A percentile compares a stretch with the other conserved stretches of the same genome.
Conservation (phyloP, 2,113 vertebrate genomes). For the Sylvilagus bachmani region DNA sequence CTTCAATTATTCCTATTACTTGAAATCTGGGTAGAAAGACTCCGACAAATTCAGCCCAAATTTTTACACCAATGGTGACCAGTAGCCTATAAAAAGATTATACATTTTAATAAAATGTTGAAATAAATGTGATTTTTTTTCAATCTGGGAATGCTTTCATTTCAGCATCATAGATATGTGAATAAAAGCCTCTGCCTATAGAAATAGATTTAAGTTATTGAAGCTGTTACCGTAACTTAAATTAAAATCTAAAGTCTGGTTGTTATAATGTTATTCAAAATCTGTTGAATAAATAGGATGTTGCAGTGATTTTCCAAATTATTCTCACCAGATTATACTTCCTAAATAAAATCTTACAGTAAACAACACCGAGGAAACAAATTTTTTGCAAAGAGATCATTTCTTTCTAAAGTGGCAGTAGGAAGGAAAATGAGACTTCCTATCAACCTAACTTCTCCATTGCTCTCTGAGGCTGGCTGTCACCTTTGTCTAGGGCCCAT, state of each 20-base stretch:
- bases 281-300: constrained; percentile 49
- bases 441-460: background rate
- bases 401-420: background rate
- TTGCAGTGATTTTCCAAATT: constrained; percentile 24
- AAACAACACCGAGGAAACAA: constrained; percentile 33
- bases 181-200: background rate
- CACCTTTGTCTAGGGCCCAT: rapidly evolving
- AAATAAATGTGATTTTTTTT: background rate
- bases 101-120: background rate
- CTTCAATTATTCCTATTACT: background rate
- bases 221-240: constrained; percentile 31
- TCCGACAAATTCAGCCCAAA: background rate
- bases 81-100: background rate
- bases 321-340: constrained; percentile 60
- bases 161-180: background rate
- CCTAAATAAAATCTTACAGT: constrained; percentile 58
- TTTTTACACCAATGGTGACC: background rate
- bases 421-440: background rate
- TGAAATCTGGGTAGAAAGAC: background rate
- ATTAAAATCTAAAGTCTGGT: constrained; percentile 59
- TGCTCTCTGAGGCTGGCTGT: background rate
- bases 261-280: constrained; percentile 53
- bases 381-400: background rate
- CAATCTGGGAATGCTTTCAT: background rate
- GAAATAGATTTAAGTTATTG: background rate